Conservation (phyloP, 2,797 vertebrate species). For the Bothrops alternatus region DNA sequence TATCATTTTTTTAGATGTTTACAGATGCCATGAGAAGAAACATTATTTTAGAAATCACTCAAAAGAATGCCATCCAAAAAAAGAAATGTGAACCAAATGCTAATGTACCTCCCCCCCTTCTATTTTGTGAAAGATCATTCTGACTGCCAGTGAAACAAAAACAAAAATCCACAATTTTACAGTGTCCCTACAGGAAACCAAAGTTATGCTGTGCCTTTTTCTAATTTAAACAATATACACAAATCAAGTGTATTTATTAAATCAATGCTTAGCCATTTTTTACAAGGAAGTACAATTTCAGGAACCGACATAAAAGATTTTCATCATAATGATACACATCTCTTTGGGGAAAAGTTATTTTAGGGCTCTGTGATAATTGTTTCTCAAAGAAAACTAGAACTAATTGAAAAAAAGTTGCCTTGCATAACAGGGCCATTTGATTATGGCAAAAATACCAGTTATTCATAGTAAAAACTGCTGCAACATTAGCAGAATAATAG, state of each 20-base stretch:
- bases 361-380: conserved; percentile 74
- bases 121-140: conserved; percentile 31
- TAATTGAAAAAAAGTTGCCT: conserved; percentile 71
- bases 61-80: conserved; percentile 49
- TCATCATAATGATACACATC: conserved; percentile 60
- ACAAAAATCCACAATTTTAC: conserved; percentile 48
- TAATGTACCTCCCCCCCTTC: conserved; percentile 19
- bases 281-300: conserved; percentile 66
- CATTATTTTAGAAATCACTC: conserved; percentile 43
- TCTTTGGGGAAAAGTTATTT: conserved; percentile 72
- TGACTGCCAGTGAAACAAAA: conserved; percentile 51
- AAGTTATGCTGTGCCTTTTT: conserved; percentile 54
- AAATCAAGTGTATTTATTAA: conserved; percentile 69
- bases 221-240: conserved; percentile 64
- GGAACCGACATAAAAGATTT: conserved; percentile 64
- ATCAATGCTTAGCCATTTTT: conserved; percentile 65
- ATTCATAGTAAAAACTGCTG: conserved; percentile 74
- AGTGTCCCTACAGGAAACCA: conserved; percentile 63
- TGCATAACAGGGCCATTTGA: conserved; percentile 71
- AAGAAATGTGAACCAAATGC: conserved; percentile 52
- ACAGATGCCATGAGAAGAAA: conserved; percentile 34
- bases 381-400: conserved; percentile 70
- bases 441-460: conserved; percentile 68
- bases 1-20: conserved; percentile 42
- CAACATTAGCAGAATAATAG: neutral